phyloP scores from a whole-genome alignment of 2,888 invertebrate species.

The Melanostoma mellinum region DNA sequence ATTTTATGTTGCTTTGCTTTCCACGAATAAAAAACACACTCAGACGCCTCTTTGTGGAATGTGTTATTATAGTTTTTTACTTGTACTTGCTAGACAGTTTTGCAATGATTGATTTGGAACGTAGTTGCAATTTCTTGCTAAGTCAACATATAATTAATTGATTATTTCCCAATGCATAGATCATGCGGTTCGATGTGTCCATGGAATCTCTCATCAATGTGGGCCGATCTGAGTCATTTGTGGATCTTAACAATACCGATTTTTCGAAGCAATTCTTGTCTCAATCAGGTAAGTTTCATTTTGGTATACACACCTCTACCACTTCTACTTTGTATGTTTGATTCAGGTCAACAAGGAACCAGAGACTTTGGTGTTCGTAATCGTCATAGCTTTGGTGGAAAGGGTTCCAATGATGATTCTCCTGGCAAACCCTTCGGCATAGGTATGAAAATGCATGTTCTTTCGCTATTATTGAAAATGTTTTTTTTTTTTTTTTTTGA shows the following conservation, averaged over 20 bases:
- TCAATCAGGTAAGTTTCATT: slow-evolving; percentile 77
- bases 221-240: slow-evolving; percentile 92
- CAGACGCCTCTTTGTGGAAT: slow-evolving; percentile 59
- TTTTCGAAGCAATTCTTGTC: slow-evolving; percentile 76
- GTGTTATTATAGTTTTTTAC: slow-evolving; percentile 51
- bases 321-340: background rate
- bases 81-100: slow-evolving; percentile 42
- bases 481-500: slow-evolving; percentile 43
- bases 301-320: background rate
- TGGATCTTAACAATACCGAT: slow-evolving; percentile 89
- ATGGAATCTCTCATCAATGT: slow-evolving; percentile 89
- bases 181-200: slow-evolving; percentile 91
- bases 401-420: slow-evolving; percentile 83
- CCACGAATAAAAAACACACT: slow-evolving; percentile 33
- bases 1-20: slow-evolving; percentile 49
- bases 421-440: slow-evolving; percentile 91
- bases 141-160: slow-evolving; percentile 1
- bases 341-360: slow-evolving; percentile 76
- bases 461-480: slow-evolving; percentile 77
- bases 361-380: slow-evolving; percentile 79
- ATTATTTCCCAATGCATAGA: slow-evolving; percentile 82
- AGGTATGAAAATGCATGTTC: slow-evolving; percentile 84
- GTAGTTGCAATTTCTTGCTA: slow-evolving; percentile 37
- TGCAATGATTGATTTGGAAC: slow-evolving; percentile 59
- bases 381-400: slow-evolving; percentile 85